Percentiles rank a stretch among this genome's conserved stretches.
phyloP scores from a whole-genome alignment of 1,140 invertebrate species.

The Nixonia krombeini region DNA sequence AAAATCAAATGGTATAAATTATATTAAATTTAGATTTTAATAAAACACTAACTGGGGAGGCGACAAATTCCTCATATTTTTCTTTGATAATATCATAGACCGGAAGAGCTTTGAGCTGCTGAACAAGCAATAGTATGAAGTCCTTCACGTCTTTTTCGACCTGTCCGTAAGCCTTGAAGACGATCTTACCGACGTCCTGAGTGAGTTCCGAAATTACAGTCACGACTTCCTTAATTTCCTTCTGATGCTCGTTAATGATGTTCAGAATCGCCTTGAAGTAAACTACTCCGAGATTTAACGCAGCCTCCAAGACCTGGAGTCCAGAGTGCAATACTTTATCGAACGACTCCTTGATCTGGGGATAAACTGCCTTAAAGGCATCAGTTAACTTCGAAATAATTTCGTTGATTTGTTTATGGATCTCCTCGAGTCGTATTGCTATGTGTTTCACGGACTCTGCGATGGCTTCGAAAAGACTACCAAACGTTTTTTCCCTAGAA shows the following conservation, averaged over 20 bases:
- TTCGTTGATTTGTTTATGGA: constrained; percentile 68
- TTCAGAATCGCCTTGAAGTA: constrained; percentile 71
- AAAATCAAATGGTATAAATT: background rate
- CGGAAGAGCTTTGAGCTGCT: constrained; percentile 74
- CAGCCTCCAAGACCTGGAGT: constrained; percentile 67
- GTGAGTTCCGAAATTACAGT: constrained; percentile 71
- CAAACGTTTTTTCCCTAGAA: constrained; percentile 70
- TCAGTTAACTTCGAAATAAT: constrained; percentile 67
- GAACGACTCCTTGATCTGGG: constrained; percentile 74
- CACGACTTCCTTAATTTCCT: constrained; percentile 77
- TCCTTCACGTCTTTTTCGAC: constrained; percentile 70
- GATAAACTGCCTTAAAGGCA: constrained; percentile 60
- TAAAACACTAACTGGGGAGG: constrained; percentile 51
- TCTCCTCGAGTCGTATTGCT: constrained; percentile 54
- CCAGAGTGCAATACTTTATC: constrained; percentile 65
- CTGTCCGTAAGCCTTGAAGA: constrained; percentile 67
- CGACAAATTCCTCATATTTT: constrained; percentile 57
- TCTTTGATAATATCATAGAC: constrained; percentile 73
- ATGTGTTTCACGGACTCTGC: constrained; percentile 64
- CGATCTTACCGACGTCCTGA: constrained; percentile 71
- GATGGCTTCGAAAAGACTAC: constrained; percentile 59
- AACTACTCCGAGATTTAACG: constrained; percentile 69
- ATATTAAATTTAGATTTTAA: background rate
- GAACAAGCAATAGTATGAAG: constrained; percentile 63
- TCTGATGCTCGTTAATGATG: constrained; percentile 76